Conservation (phyloP, 2,888 invertebrate species). For the Mythimna albipuncta region DNA sequence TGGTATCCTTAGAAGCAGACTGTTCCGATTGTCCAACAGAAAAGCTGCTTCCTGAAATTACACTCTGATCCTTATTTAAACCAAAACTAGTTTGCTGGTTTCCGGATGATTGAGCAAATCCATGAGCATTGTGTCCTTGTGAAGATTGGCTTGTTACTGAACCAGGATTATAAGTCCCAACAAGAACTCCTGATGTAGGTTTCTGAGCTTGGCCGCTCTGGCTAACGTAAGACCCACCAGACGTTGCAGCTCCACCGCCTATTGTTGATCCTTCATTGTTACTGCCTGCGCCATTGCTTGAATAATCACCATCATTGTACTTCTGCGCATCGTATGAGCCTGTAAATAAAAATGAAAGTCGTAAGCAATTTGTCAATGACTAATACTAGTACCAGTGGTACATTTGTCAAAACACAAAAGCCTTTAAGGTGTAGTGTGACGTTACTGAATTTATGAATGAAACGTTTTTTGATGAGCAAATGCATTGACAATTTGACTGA, state of each 20-base stretch:
- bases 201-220: slow-evolving; percentile 71
- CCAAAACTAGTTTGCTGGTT: slow-evolving; percentile 15
- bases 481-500: slow-evolving; percentile 51
- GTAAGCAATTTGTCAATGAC: slow-evolving; percentile 83
- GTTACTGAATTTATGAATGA: slow-evolving; percentile 72
- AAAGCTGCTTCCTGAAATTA: slow-evolving; percentile 26
- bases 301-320: slow-evolving; percentile 85
- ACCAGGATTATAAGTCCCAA: slow-evolving; percentile 37
- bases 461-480: slow-evolving; percentile 57
- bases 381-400: slow-evolving; percentile 72
- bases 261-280: slow-evolving; percentile 76
- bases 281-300: slow-evolving; percentile 71
- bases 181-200: slow-evolving; percentile 37
- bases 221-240: slow-evolving; percentile 75
- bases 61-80: slow-evolving; percentile 11
- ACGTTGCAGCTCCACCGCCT: slow-evolving; percentile 72
- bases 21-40: slow-evolving; percentile 23
- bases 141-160: slow-evolving; percentile 6
- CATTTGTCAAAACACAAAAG: slow-evolving; percentile 72
- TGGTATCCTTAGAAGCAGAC: slow-evolving; percentile 28
- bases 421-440: slow-evolving; percentile 66
- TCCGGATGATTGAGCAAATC: slow-evolving; percentile 14
- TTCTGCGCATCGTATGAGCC: slow-evolving; percentile 87
- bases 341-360: slow-evolving; percentile 89
- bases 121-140: slow-evolving; percentile 32